Base-by-base conservation (phyloP, 53 echinoderm and acorn worm species). In the Patiria pectinifera region DNA sequence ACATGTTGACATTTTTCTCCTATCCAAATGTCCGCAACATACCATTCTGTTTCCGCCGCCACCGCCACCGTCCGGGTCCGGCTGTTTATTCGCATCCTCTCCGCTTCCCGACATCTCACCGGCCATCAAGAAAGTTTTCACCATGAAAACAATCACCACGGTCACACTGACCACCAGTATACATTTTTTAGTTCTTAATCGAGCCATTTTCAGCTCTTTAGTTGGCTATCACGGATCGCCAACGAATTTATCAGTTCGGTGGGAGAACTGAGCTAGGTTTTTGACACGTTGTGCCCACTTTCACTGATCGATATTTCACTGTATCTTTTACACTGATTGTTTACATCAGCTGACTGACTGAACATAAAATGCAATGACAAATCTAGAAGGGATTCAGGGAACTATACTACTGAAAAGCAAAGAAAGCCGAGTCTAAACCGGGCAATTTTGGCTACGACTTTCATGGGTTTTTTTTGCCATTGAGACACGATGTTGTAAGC, bases 121-220 rank as follows among this genome's bases (percentile, higher is more conserved):
- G 21, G 94, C 92, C 75, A 95, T 88, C 7, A 95, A 69, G 21
- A 95, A 87, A 25, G 93, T 95, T 71, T 85, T 93, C 62, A 95
- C 72, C 95, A 95, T 94, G 87, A 95, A 95, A 59, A 95, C 70
- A 11, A 95, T 83, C 59, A 91, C 91, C 22, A 95, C 92, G 4
- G 91, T 92, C n/a, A 94, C 82, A 62, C 94, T 95, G 4, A 95
- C 78, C 35, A 79, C 61, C 24, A 94, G 45, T 5, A 95, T 71
- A 71, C 87, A 92, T 72, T 89, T 91, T 82, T 95, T 95, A 71
- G 93, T 85, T 53, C 90, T 84, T 77, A 95, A 95, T 70, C 93
- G 59, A 77, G 92, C 92, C 92, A 92, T 92, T 75, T 62, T 21
- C 3, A 74, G 24, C 22, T 72, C 72, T 72, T n/a, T 24, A 74